Evolutionary conservation across 2,113 vertebrate genomes (phyloP).

Genomic region (Corythaeola cristata): DNA sequence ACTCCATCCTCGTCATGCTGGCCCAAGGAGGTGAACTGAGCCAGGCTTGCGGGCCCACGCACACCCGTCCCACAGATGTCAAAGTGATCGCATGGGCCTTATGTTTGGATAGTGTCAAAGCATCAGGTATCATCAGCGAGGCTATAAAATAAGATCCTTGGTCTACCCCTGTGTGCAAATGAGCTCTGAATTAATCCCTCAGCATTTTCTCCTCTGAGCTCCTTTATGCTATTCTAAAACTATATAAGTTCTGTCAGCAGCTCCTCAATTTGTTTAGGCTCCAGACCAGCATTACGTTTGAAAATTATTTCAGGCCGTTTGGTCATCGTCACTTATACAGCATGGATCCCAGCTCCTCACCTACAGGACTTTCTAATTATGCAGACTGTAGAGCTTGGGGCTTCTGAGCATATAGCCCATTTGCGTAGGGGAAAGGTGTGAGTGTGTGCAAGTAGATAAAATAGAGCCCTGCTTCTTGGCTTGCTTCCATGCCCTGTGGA

Average conservation of each 20-base stretch:
- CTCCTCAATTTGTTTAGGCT: not conserved
- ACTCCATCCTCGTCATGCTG: not conserved
- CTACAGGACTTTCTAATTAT: not conserved
- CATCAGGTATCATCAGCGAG: not conserved
- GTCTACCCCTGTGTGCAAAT: not conserved
- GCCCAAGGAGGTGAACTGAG: not conserved
- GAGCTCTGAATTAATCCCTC: not conserved
- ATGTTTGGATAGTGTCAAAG: not conserved
- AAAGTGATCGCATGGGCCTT: not conserved
- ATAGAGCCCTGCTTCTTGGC: not conserved
- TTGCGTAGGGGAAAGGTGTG: not conserved
- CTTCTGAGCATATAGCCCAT: not conserved
- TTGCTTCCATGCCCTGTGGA: not conserved
- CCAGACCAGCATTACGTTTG: not conserved
- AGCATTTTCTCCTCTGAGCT: not conserved
- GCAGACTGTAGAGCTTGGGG: not conserved
- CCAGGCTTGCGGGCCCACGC: not conserved
- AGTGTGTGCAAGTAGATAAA: not conserved
- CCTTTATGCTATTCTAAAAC: constrained; percentile 7
- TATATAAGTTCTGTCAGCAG: constrained; percentile 11
- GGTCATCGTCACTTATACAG: not conserved
- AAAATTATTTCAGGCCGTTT: constrained; percentile 32
- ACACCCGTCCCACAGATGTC: not conserved
- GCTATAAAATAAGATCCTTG: not conserved
- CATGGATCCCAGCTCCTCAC: not conserved